These are phyloP conservation scores for Cervus canadensis DNA, from an alignment of 2,113 vertebrate species.

Conservation along the genomic window DNA sequence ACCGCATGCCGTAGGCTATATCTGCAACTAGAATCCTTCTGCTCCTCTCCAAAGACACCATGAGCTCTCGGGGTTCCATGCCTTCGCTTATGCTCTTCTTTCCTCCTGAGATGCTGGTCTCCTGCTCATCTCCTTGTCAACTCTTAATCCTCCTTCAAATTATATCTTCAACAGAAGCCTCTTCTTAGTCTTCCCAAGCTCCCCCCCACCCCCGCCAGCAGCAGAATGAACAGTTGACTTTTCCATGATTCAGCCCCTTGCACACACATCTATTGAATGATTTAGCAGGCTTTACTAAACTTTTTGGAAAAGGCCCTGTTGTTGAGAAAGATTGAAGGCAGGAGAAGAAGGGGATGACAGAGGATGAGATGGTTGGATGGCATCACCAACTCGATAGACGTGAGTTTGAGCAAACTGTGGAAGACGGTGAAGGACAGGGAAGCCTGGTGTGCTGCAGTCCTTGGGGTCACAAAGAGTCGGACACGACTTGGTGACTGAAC, in stretches of 20 bases:
- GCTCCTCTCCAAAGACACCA: not conserved
- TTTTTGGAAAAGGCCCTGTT: not conserved
- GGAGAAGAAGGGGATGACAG: not conserved
- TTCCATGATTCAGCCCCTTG: not conserved
- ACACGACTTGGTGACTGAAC: not conserved
- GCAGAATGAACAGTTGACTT: not conserved
- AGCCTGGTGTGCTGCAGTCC: not conserved
- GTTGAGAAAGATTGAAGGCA: not conserved
- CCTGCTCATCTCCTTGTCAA: not conserved
- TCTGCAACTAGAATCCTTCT: not conserved
- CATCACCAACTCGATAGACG: not conserved
- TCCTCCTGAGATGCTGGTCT: not conserved
- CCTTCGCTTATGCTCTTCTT: not conserved
- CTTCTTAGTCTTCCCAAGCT: not conserved
- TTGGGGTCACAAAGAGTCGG: not conserved
- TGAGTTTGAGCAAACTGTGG: not conserved
- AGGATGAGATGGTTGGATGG: not conserved
- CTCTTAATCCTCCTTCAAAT: not conserved
- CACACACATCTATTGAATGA: not conserved
- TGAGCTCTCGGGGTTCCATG: too few relatives aligned
- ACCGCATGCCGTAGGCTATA: rapidly evolving
- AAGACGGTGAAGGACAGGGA: not conserved
- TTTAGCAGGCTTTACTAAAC: not conserved
- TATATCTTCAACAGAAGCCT: not conserved
- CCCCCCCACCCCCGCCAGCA: too few relatives aligned